A percentile compares a stretch with the other conserved stretches of the same genome.
Conservation (phyloP, 2,113 vertebrate species). For the Lethenteron reissneri region DNA sequence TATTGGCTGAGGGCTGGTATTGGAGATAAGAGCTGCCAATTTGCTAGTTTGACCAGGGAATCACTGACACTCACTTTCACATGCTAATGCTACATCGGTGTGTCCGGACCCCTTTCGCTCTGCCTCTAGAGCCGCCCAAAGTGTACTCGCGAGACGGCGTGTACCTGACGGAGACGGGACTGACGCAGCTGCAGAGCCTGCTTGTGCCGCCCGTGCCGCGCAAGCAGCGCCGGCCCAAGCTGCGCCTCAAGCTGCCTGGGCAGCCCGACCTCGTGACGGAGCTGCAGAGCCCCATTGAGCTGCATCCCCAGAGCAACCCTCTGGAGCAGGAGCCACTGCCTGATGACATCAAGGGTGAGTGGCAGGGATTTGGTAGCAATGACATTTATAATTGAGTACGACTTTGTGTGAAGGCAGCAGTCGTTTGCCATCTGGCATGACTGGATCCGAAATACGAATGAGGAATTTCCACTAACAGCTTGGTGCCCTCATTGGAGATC, state of each 20-base stretch:
- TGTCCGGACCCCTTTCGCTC: not conserved
- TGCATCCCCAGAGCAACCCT: constrained; percentile 54
- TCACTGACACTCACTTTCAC: not conserved
- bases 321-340: constrained; percentile 41
- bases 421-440: too few species aligned
- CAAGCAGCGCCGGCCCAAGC: constrained; percentile 77
- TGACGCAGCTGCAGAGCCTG: constrained; percentile 75
- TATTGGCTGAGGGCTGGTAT: too few species aligned
- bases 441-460: too few species aligned
- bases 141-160: constrained; percentile 91
- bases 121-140: constrained; percentile 42
- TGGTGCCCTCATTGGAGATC: too few species aligned
- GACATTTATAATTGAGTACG: too few species aligned
- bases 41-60: too few species aligned
- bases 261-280: constrained; percentile 49
- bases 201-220: constrained; percentile 37
- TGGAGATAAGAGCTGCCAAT: too few species aligned
- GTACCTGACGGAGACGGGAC: constrained; percentile 71
- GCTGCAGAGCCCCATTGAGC: constrained; percentile 42
- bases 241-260: constrained; percentile 95
- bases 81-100: constrained; percentile 12
- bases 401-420: too few species aligned
- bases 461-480: too few species aligned
- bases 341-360: constrained; percentile 44
- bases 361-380: not conserved